Evolutionary conservation across 2,113 vertebrate genomes (phyloP), one percentile per base, ranked within the genome.

Genomic region (Acanthochromis polyacanthus): DNA sequence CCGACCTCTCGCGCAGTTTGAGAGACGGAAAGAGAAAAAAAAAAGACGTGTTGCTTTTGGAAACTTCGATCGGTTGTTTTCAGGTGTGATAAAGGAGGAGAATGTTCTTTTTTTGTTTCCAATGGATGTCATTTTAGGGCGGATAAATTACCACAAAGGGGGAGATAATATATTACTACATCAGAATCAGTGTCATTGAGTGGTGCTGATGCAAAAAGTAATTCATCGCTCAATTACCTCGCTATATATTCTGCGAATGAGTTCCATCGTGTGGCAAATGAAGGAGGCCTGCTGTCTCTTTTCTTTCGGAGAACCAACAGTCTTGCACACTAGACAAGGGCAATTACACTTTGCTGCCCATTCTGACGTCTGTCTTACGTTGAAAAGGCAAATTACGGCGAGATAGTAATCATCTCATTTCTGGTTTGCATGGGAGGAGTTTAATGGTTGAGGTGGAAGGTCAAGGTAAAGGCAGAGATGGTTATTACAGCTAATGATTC

Each of bases 181-280:
- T 87, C 84, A 71, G 81, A 89, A 88, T 89, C 78, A 23, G 73
- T 89, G 88, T 91, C 88, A 75, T 25, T 65, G 87, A 84, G 85
- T 82, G 82, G 67, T 71, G 79, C 85, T 85, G 90, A 88, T 90
- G 83, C 85, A 88, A 83, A 83, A 89, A 90, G 88, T 87, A 88
- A 91, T 92, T 92, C 83, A 82, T 80, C 53, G 87, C 86, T 89
- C 89, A 90, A 89, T 93, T 91, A 92, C 82, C 89, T 82, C 53
- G 38, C 75, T 60, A 20, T 81, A 71, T 82, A 82, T 88, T 75
- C 80, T 25, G 65, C 71, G 85, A 89, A 86, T 59, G 85, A 80
- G 76, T 81, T 81, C 87, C 75, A 80, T 85, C 9, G 78, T 40
- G 84, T 83, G 81, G 86, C 58, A 89, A 91, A 82, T 88, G 81